Base-by-base conservation (phyloP, 2,113 vertebrate species). In the Perognathus longimembris region DNA sequence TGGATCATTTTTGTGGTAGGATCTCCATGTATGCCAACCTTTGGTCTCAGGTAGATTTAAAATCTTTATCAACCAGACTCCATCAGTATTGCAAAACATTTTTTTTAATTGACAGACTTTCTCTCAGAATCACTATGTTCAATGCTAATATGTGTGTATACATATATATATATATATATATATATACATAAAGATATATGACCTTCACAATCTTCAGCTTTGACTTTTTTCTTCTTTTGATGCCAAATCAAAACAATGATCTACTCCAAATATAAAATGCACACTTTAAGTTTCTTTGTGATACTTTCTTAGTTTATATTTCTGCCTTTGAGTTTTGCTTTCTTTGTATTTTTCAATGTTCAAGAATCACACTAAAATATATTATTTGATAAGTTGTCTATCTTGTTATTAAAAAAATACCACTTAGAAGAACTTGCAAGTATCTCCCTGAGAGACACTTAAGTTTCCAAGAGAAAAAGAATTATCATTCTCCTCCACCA, bases 201-300 rank as follows among this genome's bases (percentile, higher is more conserved):
- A 34, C 42, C 22, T 24, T 80, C 50, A 81, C 7, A 91, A 80
- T 26, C 36, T 36, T 87, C 42, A 45, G 40, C 7, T 89, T 84
- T 87, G 26, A 91, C 59, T 91, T 91, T 64, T 42, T 90, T 85
- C 80, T 81, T 77, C 64, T 83, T 84, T 90, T 74, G 80, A 91
- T 57, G 17, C 26, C 64, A 90, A 82, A 59, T 90, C 78, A 85
- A 78, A 74, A 50, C 21, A 87, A 63, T 17, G 45, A 61, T 90
- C 89, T 88, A 40, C 73, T n/a, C 87, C 45, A 81, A 93, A 34
- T 38, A 30, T 26, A 88, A 90, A 86, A 66, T 30, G 21, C 67
- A 79, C 28, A 57, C 24, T 91, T 93, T 79, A 21, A 91, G 59
- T 85, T 92, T 88, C 28, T 54, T 66, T 61, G 12, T 34, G n/a